These are phyloP conservation scores for Regulus satrapa DNA, from an alignment of 2,113 vertebrate species.

Conservation along the genomic window DNA sequence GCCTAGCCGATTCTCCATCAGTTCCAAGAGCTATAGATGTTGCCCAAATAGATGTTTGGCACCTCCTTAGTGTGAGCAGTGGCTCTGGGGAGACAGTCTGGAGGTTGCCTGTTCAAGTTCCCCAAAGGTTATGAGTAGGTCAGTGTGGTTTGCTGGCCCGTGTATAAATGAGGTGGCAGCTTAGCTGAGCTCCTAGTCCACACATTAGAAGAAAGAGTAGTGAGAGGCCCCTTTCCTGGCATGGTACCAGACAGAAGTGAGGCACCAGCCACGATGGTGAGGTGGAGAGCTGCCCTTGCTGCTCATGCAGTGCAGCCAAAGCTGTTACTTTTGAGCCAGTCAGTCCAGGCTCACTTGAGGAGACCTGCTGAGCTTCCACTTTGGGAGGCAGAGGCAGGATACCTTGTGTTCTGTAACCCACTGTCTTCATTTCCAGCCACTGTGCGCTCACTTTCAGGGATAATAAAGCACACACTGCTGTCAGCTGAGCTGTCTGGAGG, in stretches of 20 bases:
- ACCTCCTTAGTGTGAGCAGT: background rate
- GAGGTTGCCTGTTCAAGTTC: background rate
- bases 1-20: background rate
- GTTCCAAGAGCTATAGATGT: background rate
- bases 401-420: background rate
- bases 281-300: background rate
- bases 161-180: background rate
- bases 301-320: background rate
- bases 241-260: background rate
- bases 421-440: background rate
- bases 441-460: fast-evolving
- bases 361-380: background rate
- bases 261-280: background rate
- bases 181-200: background rate
- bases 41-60: background rate
- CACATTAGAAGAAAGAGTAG: background rate
- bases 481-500: background rate
- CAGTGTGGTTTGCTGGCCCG: background rate
- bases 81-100: background rate
- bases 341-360: background rate
- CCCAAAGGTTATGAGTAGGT: background rate
- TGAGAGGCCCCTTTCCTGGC: background rate
- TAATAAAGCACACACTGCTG: background rate
- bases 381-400: background rate
- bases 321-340: background rate